A percentile compares a stretch with the other conserved stretches of the same genome.
phyloP scores from a whole-genome alignment of 2,113 vertebrate species.

The Cranoglanis bouderius region DNA sequence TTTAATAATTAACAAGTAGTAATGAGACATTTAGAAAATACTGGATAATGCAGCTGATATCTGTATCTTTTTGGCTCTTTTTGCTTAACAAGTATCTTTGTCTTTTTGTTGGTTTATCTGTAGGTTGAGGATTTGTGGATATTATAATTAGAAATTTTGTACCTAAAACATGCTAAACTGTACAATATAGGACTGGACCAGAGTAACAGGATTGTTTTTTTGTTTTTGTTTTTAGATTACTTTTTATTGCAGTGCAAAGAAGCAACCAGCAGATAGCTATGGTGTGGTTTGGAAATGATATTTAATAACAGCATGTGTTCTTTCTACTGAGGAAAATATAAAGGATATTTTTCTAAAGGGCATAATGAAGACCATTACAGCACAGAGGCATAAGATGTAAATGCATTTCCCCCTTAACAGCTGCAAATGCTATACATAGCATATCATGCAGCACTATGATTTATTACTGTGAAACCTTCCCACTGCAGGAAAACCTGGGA shows the following conservation, averaged over 20 bases:
- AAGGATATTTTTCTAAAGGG: background rate
- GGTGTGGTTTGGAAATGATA: background rate
- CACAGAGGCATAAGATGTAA: background rate
- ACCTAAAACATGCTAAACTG: too few species aligned
- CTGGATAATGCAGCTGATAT: background rate
- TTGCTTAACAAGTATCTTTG: background rate
- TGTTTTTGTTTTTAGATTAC: too few species aligned
- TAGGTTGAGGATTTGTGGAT: too few species aligned
- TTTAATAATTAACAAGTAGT: background rate
- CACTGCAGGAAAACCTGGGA: constrained; percentile 7
- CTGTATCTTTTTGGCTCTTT: background rate
- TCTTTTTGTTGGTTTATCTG: too few species aligned
- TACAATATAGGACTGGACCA: too few species aligned
- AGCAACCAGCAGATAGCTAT: constrained; percentile 20
- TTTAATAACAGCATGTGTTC: background rate
- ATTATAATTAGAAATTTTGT: too few species aligned
- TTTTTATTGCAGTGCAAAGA: background rate
- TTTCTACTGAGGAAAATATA: background rate
- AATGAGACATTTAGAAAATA: background rate
- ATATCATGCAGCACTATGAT: background rate
- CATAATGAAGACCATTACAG: background rate
- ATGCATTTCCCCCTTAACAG: background rate
- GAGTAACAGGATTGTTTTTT: too few species aligned
- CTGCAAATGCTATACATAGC: background rate
- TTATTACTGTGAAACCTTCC: background rate